Evolutionary conservation across 2,113 vertebrate genomes (phyloP), one percentile per base, ranked within the genome.

Genomic region (Odocoileus virginianus): DNA sequence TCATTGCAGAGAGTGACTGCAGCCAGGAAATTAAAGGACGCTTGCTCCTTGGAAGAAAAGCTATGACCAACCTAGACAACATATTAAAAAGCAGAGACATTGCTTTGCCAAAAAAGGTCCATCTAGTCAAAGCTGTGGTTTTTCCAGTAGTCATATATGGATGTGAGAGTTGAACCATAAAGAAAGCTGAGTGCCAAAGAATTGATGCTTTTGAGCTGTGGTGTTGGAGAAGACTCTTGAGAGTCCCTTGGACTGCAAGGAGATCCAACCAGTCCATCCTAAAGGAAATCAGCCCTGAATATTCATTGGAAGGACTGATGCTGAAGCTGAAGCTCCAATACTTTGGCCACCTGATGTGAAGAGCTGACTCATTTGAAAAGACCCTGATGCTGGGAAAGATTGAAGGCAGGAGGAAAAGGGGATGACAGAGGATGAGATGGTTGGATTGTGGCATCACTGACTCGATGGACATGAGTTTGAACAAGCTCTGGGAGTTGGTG

Each of bases 181-280:
- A 64, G 30, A 17, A 40, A 71, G 67, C 67, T 40, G 67, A 71
- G n/a, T 0, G 1, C 67, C 10, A 0, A 71, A 71, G 19, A 71
- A 71, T 2, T 71, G 67, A 71, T 40, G n/a, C n/a, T 71, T 71
- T 23, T 71, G 19, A 71, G 36, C 21, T 40, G 67, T 71, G n/a
- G 2, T 71, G 67, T 23, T 71, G 67, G 67, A 71, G n/a, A 40
- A 71, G 67, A 40, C 36, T 71, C 67, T 40, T 71, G 67, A 40
- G 6, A 71, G 67, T 23, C 36, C 67, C n/a, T 12, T 71, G 19
- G 10, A 40, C 19, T 71, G 67, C 19, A 71, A 71, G 67, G n/a
- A 23, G 67, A 71, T 40, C 36, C 5, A 36, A 40, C 2, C n/a
- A 71, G 19, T 71, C 19, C n/a, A 12, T 40, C 21, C 67, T 71